Evolutionary conservation across 2,888 invertebrate species (phyloP).

Genomic region (Lepidocyrtinus sp.): DNA sequence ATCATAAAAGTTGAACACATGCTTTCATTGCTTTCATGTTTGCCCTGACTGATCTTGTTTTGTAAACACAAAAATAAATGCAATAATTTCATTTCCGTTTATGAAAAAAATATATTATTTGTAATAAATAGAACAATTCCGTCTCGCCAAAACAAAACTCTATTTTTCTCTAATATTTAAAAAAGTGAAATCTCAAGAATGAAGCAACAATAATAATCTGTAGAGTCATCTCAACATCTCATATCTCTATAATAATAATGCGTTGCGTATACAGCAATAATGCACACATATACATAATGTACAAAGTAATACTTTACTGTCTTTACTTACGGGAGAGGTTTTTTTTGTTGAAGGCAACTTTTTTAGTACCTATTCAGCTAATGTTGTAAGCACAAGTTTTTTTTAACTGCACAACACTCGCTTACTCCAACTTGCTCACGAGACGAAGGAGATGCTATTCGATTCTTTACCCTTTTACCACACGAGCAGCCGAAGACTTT

Average conservation of each 20-base stretch:
- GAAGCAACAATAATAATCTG: not conserved
- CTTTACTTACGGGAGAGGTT: conserved; percentile 15
- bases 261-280: conserved; percentile 4
- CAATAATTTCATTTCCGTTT: conserved; percentile 10
- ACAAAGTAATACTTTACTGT: conserved; percentile 29
- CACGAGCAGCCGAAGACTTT: no score
- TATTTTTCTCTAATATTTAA: not conserved
- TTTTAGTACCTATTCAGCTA: conserved; percentile 31
- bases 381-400: conserved; percentile 6
- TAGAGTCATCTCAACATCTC: not conserved
- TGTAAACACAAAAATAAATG: conserved; percentile 1
- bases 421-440: not conserved
- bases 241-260: not conserved
- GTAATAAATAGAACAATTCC: not conserved
- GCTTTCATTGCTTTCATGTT: not conserved
- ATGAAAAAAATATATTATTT: conserved; percentile 2
- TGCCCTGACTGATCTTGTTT: not conserved
- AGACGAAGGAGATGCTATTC: not conserved
- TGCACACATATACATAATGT: conserved; percentile 18
- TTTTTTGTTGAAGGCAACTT: conserved; percentile 47
- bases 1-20: not conserved
- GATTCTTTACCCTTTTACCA: not conserved
- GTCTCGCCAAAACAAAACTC: not conserved
- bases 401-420: not conserved
- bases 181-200: conserved; percentile 43